These are phyloP conservation scores for Empidonax alnorum DNA, from an alignment of 2,113 vertebrate genomes.

Conservation along the genomic window DNA sequence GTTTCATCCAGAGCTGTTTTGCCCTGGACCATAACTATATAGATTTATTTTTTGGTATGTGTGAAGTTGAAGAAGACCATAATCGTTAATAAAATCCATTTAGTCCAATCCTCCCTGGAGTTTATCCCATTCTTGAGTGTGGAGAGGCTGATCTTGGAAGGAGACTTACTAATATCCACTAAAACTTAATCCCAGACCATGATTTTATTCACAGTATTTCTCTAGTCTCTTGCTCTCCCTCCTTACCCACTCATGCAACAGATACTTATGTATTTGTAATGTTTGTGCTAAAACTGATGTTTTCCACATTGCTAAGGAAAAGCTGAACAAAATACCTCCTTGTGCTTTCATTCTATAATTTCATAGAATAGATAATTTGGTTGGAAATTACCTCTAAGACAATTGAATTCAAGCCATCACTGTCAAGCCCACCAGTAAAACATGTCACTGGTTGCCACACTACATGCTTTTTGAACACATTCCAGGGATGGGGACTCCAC, in stretches of 20 bases:
- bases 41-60: fast-evolving
- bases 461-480: not conserved
- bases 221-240: not conserved
- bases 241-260: not conserved
- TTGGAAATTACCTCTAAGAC: not conserved
- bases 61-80: not conserved
- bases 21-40: not conserved
- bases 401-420: not conserved
- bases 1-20: not conserved
- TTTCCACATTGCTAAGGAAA: not conserved
- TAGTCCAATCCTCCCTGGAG: not conserved
- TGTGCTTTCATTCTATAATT: not conserved
- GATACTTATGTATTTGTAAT: not conserved
- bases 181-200: not conserved
- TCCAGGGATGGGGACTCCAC: not conserved
- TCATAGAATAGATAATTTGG: not conserved
- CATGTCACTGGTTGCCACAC: not conserved
- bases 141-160: not conserved
- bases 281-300: not conserved
- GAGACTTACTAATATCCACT: not conserved
- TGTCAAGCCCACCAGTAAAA: not conserved
- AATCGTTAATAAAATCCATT: not conserved
- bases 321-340: not conserved
- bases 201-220: not conserved
- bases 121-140: not conserved